Percentiles rank a stretch among this genome's conserved stretches.
These are phyloP conservation scores for Muscina levida DNA, from an alignment of 2,888 invertebrate genomes.

Conservation along the genomic window DNA sequence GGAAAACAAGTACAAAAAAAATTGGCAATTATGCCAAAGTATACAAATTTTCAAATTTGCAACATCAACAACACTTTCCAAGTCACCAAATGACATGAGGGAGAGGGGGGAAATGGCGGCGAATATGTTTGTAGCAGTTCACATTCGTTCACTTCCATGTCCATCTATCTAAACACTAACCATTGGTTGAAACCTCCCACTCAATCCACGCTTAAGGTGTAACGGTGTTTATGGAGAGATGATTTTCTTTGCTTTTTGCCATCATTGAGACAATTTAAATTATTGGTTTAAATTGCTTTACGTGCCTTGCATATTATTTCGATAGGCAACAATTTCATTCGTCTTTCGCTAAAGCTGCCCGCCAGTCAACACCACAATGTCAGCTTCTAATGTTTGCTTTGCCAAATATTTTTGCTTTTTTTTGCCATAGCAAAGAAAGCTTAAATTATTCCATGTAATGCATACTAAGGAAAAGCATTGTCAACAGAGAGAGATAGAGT, in stretches of 20 bases:
- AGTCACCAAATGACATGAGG: background rate
- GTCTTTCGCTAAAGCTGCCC: background rate
- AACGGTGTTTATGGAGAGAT: no score
- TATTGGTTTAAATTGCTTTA: conserved; percentile 60
- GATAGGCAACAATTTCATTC: conserved; percentile 17
- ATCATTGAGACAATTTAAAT: conserved; percentile 58
- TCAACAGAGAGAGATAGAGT: background rate
- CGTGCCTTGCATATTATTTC: conserved; percentile 55
- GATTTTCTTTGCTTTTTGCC: conserved; percentile 2
- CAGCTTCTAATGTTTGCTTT: conserved; percentile 9
- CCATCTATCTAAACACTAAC: background rate
- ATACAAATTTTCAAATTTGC: conserved; percentile 17
- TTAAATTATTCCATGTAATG: background rate
- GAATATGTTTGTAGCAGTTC: background rate
- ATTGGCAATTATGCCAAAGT: conserved; percentile 61
- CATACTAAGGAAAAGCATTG: no score
- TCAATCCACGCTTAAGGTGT: no score
- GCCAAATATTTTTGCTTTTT: background rate
- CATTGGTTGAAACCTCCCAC: no score
- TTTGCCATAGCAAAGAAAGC: conserved; percentile 13
- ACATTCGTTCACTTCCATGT: conserved; percentile 7
- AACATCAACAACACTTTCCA: conserved; percentile 13
- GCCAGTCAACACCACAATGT: no score
- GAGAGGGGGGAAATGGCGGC: background rate
- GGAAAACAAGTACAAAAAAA: conserved; percentile 1